Conservation (phyloP, 2,797 vertebrate genomes). For the Antennarius maculatus region DNA sequence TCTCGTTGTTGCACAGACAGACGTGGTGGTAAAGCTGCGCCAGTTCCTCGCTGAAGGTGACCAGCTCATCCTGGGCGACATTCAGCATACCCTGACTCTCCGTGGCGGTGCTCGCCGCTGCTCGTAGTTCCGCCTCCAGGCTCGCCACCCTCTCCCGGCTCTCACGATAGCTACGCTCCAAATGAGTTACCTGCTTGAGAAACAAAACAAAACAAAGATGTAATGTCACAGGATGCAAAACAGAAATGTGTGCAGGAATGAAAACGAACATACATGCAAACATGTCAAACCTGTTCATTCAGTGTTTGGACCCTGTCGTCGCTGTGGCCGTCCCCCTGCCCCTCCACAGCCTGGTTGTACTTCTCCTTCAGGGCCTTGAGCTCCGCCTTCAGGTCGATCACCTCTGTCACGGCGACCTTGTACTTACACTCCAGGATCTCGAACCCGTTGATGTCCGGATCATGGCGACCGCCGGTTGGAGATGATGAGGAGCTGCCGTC, state of each 20-base stretch:
- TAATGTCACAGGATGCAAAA: neutral
- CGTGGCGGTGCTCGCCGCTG: constrained; percentile 80
- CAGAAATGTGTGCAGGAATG: neutral
- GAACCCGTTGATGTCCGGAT: constrained; percentile 90
- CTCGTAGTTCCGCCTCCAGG: constrained; percentile 91
- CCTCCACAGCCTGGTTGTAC: constrained; percentile 92
- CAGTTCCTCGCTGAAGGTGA: constrained; percentile 96
- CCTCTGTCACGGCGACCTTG: constrained; percentile 95
- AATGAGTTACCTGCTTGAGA: constrained; percentile 82
- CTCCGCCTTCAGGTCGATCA: constrained; percentile 97
- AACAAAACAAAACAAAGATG: constrained; percentile 7
- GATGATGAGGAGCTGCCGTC: constrained; percentile 82
- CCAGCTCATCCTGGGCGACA: constrained; percentile 94
- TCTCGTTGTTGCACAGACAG: constrained; percentile 98
- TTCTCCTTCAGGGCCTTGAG: constrained; percentile 97
- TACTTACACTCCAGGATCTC: constrained; percentile 97
- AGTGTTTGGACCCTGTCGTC: constrained; percentile 86
- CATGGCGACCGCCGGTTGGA: constrained; percentile 79
- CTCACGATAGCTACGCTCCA: constrained; percentile 88
- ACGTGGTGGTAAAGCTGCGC: constrained; percentile 99
- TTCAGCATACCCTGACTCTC: constrained; percentile 95
- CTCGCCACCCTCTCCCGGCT: constrained; percentile 84
- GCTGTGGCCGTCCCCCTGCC: constrained; percentile 86
- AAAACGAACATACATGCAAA: neutral
- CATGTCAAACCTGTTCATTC: constrained; percentile 83